A percentile compares a stretch with the other conserved stretches of the same genome.
These are phyloP conservation scores for Lates japonicus DNA, from an alignment of 2,797 vertebrate species.

Conservation along the genomic window DNA sequence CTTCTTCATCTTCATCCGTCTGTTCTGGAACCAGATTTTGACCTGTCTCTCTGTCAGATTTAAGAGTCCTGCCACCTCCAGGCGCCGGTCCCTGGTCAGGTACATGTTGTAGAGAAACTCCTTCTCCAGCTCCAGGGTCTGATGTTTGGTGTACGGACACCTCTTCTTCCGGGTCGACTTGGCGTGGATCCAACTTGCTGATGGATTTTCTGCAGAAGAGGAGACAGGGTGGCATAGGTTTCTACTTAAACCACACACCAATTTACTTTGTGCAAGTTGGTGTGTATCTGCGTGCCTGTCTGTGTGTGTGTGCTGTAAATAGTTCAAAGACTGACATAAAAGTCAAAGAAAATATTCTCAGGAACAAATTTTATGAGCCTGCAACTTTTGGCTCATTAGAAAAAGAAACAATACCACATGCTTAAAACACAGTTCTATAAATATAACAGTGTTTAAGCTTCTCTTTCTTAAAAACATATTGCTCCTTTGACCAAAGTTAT, in stretches of 20 bases:
- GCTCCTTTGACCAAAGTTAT: neutral
- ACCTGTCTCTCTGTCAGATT: constrained; percentile 95
- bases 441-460: neutral
- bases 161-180: constrained; percentile 94
- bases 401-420: constrained; percentile 42
- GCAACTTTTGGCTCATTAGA: constrained; percentile 58
- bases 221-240: constrained; percentile 3
- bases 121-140: constrained; percentile 96
- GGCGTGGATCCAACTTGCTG: constrained; percentile 95
- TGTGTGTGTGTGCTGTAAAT: neutral
- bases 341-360: constrained; percentile 43
- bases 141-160: constrained; percentile 95
- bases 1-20: constrained; percentile 98
- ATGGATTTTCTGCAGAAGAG: constrained; percentile 89
- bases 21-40: constrained; percentile 98
- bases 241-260: constrained; percentile 8
- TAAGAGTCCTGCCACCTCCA: constrained; percentile 93
- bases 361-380: constrained; percentile 54
- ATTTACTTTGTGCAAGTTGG: neutral
- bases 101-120: constrained; percentile 98
- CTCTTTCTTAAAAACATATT: neutral
- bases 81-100: constrained; percentile 93
- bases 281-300: constrained; percentile 7
- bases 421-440: constrained; percentile 33
- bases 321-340: constrained; percentile 53